Conservation (phyloP, 1,140 invertebrate genomes). For the Aphis gossypii region DNA sequence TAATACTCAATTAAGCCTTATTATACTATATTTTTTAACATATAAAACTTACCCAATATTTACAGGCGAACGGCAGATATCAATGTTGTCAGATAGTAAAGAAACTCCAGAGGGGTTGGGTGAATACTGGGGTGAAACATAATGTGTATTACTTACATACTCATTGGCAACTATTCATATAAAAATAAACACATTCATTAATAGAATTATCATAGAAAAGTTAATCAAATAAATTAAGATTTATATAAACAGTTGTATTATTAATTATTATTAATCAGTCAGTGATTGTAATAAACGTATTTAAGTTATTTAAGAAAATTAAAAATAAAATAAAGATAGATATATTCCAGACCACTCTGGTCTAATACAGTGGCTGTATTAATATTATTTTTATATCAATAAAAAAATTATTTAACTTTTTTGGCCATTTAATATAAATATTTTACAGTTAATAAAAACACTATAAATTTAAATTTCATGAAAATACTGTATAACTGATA, state of each 20-base stretch:
- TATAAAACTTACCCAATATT: constrained; percentile 82
- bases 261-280: background rate
- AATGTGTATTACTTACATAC: constrained; percentile 50
- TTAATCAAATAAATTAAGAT: background rate
- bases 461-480: background rate
- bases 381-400: background rate
- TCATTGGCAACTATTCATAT: constrained; percentile 40
- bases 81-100: constrained; percentile 84
- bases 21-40: background rate
- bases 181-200: background rate
- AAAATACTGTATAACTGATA: background rate
- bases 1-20: background rate
- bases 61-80: constrained; percentile 79
- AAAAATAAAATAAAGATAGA: background rate
- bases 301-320: background rate
- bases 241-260: background rate
- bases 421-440: background rate
- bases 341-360: background rate
- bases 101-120: constrained; percentile 66
- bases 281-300: background rate
- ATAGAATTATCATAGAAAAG: background rate
- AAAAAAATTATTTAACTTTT: background rate
- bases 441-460: background rate
- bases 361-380: background rate
- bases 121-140: constrained; percentile 59